phyloP scores from a whole-genome alignment of 2,888 invertebrate species.

The Aleiodes leptofemur region DNA sequence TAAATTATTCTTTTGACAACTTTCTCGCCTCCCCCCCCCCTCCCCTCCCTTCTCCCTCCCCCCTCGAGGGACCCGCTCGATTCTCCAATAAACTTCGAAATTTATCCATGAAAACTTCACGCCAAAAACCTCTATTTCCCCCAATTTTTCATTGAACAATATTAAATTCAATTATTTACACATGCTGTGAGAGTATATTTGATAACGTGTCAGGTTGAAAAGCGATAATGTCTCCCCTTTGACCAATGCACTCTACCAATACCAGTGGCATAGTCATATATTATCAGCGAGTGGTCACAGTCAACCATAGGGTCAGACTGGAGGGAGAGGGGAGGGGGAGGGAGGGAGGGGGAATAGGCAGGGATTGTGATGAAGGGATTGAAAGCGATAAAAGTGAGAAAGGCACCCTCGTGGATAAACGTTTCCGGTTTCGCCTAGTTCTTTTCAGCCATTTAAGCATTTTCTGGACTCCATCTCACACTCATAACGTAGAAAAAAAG shows the following conservation, averaged over 20 bases:
- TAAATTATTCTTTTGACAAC: too few relatives aligned
- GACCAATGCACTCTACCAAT: slow-evolving; percentile 57
- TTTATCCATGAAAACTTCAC: too few relatives aligned
- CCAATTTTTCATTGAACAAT: too few relatives aligned
- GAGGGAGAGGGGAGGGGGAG: slow-evolving; percentile 15
- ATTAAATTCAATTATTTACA: slow-evolving; percentile 8
- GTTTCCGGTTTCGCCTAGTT: slow-evolving; percentile 49
- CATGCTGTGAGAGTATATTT: slow-evolving; percentile 12
- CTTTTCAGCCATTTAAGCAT: too few relatives aligned
- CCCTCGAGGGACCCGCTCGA: too few relatives aligned
- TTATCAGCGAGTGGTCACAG: slow-evolving; percentile 30
- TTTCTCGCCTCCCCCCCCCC: too few relatives aligned
- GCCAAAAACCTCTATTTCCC: too few relatives aligned
- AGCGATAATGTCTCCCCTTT: slow-evolving; percentile 58
- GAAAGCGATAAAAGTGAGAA: slow-evolving; percentile 52
- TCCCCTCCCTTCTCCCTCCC: too few relatives aligned
- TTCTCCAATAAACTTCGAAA: too few relatives aligned
- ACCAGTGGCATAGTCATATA: slow-evolving; percentile 57
- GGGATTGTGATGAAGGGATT: slow-evolving; percentile 33
- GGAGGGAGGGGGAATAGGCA: slow-evolving; percentile 11
- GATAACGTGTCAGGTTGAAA: slow-evolving; percentile 37
- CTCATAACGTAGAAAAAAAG: too few relatives aligned
- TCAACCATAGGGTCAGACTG: slow-evolving; percentile 3
- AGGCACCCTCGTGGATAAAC: slow-evolving; percentile 55
- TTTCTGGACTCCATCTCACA: too few relatives aligned